A percentile compares a stretch with the other conserved stretches of the same genome.
These are phyloP conservation scores for Labrus mixtus DNA, from an alignment of 2,113 vertebrate genomes.

Conservation along the genomic window DNA sequence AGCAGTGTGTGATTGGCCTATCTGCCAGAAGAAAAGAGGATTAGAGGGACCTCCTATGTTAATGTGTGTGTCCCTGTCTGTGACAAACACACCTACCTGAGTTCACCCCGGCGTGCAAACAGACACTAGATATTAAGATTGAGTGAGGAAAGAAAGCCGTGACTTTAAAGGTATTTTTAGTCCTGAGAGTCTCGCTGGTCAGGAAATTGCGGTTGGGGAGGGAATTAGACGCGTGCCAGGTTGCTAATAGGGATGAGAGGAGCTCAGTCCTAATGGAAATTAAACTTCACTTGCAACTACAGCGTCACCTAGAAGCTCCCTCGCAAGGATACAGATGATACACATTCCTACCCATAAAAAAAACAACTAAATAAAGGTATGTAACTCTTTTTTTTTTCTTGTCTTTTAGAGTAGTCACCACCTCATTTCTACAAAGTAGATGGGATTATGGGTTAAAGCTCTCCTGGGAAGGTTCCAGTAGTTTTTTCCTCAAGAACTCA, in stretches of 20 bases:
- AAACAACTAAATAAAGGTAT: conserved; percentile 60
- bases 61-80: conserved; percentile 33
- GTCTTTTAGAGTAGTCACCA: background rate
- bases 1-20: conserved; percentile 71
- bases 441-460: conserved; percentile 1
- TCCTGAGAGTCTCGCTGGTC: conserved; percentile 50
- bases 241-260: conserved; percentile 74
- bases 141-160: conserved; percentile 42
- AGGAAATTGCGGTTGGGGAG: conserved; percentile 54
- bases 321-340: conserved; percentile 27
- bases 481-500: background rate
- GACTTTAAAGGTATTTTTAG: conserved; percentile 81
- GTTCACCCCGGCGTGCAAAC: conserved; percentile 39
- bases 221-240: conserved; percentile 65
- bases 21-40: conserved; percentile 77
- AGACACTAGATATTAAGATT: conserved; percentile 26
- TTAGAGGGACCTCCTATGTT: conserved; percentile 70
- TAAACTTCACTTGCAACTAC: conserved; percentile 53
- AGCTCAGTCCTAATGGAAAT: conserved; percentile 75
- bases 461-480: background rate
- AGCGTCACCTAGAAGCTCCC: conserved; percentile 22
- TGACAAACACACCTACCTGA: conserved; percentile 7
- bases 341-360: background rate
- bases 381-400: conserved; percentile 27
- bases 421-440: background rate